These are phyloP conservation scores for Leucophenga varia DNA, from an alignment of 1,140 invertebrate genomes.

Conservation along the genomic window DNA sequence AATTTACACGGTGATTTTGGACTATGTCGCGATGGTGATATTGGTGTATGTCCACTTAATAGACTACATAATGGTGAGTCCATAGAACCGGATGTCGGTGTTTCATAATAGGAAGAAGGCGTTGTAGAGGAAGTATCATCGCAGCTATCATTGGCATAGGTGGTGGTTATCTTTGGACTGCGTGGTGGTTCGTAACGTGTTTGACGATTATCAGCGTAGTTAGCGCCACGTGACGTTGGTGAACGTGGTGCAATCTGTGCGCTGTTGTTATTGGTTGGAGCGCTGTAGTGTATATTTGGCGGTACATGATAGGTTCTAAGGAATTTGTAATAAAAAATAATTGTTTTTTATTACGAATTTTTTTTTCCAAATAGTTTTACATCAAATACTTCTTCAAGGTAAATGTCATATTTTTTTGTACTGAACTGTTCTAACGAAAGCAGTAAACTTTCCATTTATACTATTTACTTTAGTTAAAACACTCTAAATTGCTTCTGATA, in stretches of 20 bases:
- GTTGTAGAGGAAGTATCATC: slow-evolving; percentile 44
- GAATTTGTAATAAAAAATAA: too few relatives aligned
- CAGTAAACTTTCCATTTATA: too few relatives aligned
- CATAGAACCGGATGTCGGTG: slow-evolving; percentile 41
- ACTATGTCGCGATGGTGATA: slow-evolving; percentile 28
- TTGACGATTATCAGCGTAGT: slow-evolving; percentile 11
- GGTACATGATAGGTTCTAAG: slow-evolving; percentile 21
- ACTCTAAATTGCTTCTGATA: too few relatives aligned
- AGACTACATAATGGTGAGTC: slow-evolving; percentile 32
- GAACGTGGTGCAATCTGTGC: slow-evolving; percentile 12
- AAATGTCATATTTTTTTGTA: too few relatives aligned
- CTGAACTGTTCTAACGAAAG: too few relatives aligned
- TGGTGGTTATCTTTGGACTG: slow-evolving; percentile 53
- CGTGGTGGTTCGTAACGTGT: slow-evolving; percentile 30
- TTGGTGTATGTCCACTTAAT: slow-evolving; percentile 26
- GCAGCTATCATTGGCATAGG: slow-evolving; percentile 47
- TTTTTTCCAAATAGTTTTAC: too few relatives aligned
- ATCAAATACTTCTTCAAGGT: too few relatives aligned
- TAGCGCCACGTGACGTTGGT: slow-evolving; percentile 8
- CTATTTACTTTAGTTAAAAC: too few relatives aligned
- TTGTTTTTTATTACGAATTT: too few relatives aligned
- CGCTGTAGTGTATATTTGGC: slow-evolving; percentile 23
- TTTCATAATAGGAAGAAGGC: slow-evolving; percentile 47
- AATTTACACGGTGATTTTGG: slow-evolving; percentile 49
- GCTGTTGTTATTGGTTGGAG: slow-evolving; percentile 14